Evolutionary conservation across 37 sponge, comb jelly and placozoan genomes (phyloP).

Genomic region (Sycon ciliatum): DNA sequence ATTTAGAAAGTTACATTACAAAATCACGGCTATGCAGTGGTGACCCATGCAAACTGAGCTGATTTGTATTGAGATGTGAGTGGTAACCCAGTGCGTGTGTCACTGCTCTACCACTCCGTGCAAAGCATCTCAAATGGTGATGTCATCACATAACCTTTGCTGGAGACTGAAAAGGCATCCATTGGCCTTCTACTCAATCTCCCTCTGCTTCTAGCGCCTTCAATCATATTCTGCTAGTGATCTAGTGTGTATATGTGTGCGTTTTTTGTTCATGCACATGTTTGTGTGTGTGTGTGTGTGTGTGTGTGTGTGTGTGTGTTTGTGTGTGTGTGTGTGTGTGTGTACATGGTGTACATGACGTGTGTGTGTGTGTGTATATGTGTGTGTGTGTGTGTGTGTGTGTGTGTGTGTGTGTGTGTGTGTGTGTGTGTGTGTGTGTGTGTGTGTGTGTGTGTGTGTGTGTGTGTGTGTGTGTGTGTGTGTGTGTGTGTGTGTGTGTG

Average conservation of each 20-base stretch:
- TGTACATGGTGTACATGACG: not conserved
- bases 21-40: too few species aligned
- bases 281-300: slow-evolving; percentile 20
- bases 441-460: slow-evolving; percentile 5
- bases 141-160: too few species aligned
- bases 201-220: too few species aligned
- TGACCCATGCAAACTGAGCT: too few species aligned
- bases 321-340: not conserved
- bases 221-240: not conserved
- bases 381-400: slow-evolving; percentile 19
- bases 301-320: slow-evolving; percentile 10
- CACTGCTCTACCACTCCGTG: too few species aligned
- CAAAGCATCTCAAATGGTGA: too few species aligned
- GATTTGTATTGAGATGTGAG: too few species aligned
- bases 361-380: slow-evolving; percentile 15
- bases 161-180: too few species aligned
- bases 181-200: too few species aligned
- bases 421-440: not conserved
- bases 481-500: slow-evolving; percentile 5
- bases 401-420: slow-evolving; percentile 12
- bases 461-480: slow-evolving; percentile 5
- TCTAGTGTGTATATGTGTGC: not conserved
- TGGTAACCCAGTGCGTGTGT: too few species aligned
- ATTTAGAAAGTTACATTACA: too few species aligned
- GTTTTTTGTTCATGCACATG: not conserved